phyloP scores from a whole-genome alignment of 1,140 invertebrate genomes.

The Nylanderia fulva region DNA sequence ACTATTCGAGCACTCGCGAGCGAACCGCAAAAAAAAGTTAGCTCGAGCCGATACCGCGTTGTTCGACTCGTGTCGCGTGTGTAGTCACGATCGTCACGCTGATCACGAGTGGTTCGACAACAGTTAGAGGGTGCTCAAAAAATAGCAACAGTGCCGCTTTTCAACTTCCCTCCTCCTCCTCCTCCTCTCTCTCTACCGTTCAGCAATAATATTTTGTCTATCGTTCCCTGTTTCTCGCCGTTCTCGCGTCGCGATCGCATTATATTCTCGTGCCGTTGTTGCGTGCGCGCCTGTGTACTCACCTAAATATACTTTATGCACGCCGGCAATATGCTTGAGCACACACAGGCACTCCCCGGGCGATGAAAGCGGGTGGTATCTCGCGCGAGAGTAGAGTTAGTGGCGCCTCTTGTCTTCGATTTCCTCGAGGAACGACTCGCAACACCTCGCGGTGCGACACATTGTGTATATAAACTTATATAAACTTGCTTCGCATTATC shows the following conservation, averaged over 20 bases:
- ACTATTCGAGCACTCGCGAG: slow-evolving; percentile 21
- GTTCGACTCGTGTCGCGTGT: slow-evolving; percentile 22
- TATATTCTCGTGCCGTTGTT: slow-evolving; percentile 34
- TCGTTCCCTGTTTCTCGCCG: slow-evolving; percentile 43
- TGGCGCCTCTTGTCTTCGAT: slow-evolving; percentile 66
- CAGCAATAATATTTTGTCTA: slow-evolving; percentile 70
- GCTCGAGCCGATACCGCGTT: slow-evolving; percentile 33
- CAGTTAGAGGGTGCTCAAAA: slow-evolving; percentile 56
- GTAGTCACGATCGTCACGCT: slow-evolving; percentile 3
- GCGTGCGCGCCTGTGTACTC: slow-evolving; percentile 3
- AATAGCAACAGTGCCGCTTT: slow-evolving; percentile 41
- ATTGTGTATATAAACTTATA: slow-evolving; percentile 43
- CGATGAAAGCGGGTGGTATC: neutral
- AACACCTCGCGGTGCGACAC: slow-evolving; percentile 18
- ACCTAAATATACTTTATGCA: slow-evolving; percentile 66
- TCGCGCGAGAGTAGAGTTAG: neutral
- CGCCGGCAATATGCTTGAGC: slow-evolving; percentile 61
- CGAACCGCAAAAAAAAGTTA: slow-evolving; percentile 19
- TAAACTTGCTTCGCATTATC: slow-evolving; percentile 66
- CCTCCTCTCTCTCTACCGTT: neutral
- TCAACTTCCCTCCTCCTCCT: neutral
- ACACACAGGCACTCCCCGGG: slow-evolving; percentile 41
- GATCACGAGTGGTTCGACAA: slow-evolving; percentile 28
- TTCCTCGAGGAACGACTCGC: slow-evolving; percentile 37
- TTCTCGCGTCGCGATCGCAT: slow-evolving; percentile 47